Conservation (phyloP, 2,888 invertebrate species). For the Hemistola chrysoprasaria region DNA sequence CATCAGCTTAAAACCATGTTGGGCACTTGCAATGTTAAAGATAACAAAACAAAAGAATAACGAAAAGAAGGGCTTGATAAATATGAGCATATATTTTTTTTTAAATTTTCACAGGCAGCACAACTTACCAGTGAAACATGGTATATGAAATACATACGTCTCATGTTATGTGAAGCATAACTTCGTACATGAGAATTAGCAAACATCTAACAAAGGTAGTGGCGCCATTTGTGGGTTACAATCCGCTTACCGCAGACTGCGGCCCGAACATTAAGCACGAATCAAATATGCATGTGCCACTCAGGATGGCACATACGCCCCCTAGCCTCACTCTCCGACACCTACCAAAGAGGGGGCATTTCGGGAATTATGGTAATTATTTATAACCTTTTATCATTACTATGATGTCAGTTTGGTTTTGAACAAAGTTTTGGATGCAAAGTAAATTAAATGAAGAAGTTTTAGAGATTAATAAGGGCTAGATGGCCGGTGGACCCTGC, state of each 20-base stretch:
- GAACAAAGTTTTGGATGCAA: too few species aligned
- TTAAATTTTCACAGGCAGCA: too few species aligned
- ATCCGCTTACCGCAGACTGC: constrained; percentile 57
- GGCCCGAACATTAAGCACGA: constrained; percentile 42
- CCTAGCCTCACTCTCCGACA: constrained; percentile 16
- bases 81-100: too few species aligned
- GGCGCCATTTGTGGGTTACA: constrained; percentile 55
- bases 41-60: too few species aligned
- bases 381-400: constrained; percentile 3
- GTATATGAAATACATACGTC: not conserved
- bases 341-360: constrained; percentile 5
- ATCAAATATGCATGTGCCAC: constrained; percentile 69
- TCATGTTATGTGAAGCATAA: constrained; percentile 8
- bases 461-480: too few species aligned
- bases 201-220: constrained; percentile 52
- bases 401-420: not conserved
- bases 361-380: constrained; percentile 1
- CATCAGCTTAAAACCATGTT: too few species aligned
- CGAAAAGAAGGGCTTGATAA: too few species aligned
- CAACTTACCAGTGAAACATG: too few species aligned
- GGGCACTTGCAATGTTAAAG: too few species aligned
- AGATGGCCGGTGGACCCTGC: too few species aligned
- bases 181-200: constrained; percentile 29
- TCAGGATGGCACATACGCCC: constrained; percentile 44
- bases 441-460: too few species aligned